phyloP scores from a whole-genome alignment of 2,797 vertebrate genomes.

The Rachycentron canadum region DNA sequence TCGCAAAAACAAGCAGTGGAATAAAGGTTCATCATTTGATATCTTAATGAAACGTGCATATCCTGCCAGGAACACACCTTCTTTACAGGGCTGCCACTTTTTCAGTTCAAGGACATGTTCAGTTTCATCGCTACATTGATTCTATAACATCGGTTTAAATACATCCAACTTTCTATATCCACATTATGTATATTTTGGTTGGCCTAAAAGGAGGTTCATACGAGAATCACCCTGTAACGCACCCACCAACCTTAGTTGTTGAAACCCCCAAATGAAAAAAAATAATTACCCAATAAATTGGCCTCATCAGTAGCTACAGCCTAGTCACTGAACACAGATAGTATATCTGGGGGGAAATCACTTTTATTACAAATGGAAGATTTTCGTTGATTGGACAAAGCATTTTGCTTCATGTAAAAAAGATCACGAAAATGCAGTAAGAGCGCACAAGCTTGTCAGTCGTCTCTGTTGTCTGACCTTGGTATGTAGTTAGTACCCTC shows the following conservation, averaged over 20 bases:
- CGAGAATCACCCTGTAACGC: too few relatives aligned
- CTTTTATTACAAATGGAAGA: not conserved
- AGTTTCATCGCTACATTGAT: too few relatives aligned
- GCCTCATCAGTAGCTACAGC: not conserved
- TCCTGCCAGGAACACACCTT: not conserved
- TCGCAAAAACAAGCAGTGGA: constrained; percentile 5
- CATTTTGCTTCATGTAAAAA: constrained; percentile 5
- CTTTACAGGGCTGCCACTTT: not conserved
- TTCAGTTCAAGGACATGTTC: not conserved
- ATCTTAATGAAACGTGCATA: not conserved
- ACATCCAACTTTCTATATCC: too few relatives aligned
- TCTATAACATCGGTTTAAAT: too few relatives aligned
- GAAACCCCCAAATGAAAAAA: too few relatives aligned
- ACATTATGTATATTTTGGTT: too few relatives aligned
- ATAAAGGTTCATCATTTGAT: not conserved
- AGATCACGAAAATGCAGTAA: not conserved
- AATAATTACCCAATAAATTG: not conserved
- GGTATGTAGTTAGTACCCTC: constrained; percentile 32
- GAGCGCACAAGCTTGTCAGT: not conserved
- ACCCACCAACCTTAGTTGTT: not conserved
- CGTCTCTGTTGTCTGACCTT: constrained; percentile 54
- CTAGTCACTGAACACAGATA: not conserved
- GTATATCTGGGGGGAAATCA: not conserved
- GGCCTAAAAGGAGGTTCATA: too few relatives aligned
- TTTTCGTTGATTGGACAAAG: not conserved